phyloP scores from a whole-genome alignment of 2,888 invertebrate genomes.

The Papilio elwesi region DNA sequence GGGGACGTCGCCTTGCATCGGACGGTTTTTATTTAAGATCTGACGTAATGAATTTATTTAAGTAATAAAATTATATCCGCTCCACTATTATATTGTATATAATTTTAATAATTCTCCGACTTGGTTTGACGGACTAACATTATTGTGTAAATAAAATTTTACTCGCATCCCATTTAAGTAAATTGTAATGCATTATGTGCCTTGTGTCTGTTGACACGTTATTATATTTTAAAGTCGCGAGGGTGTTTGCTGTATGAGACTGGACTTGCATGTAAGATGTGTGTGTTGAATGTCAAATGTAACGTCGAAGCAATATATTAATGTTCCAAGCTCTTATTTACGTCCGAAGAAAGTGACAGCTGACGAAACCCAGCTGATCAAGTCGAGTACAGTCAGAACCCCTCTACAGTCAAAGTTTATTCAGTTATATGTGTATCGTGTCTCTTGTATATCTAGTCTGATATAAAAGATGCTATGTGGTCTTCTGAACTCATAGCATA shows the following conservation, averaged over 20 bases:
- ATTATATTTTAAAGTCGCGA: conserved; percentile 4
- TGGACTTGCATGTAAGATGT: not conserved
- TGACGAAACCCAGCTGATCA: not conserved
- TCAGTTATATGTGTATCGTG: not conserved
- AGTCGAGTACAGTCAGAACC: not conserved
- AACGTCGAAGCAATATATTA: conserved; percentile 25
- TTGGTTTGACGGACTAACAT: not conserved
- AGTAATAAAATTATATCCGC: not conserved
- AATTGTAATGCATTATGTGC: conserved; percentile 24
- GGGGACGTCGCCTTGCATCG: conserved; percentile 66
- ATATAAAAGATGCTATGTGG: conserved; percentile 12
- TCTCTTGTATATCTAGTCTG: conserved; percentile 24
- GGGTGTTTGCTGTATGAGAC: not conserved
- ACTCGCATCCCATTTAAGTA: not conserved
- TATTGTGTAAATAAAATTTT: conserved; percentile 18
- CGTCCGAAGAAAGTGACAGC: not conserved
- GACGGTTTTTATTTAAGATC: conserved; percentile 58
- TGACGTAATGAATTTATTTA: conserved; percentile 47
- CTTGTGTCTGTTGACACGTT: conserved; percentile 36
- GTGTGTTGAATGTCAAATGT: not conserved
- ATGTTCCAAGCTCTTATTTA: not conserved
- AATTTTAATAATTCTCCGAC: not conserved
- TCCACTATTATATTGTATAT: not conserved
- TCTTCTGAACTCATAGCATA: not conserved
- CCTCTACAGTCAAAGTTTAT: not conserved